A percentile compares a stretch with the other conserved stretches of the same genome.
Evolutionary conservation across 2,113 vertebrate genomes (phyloP).

Genomic region (Phalacrocorax carbo): DNA sequence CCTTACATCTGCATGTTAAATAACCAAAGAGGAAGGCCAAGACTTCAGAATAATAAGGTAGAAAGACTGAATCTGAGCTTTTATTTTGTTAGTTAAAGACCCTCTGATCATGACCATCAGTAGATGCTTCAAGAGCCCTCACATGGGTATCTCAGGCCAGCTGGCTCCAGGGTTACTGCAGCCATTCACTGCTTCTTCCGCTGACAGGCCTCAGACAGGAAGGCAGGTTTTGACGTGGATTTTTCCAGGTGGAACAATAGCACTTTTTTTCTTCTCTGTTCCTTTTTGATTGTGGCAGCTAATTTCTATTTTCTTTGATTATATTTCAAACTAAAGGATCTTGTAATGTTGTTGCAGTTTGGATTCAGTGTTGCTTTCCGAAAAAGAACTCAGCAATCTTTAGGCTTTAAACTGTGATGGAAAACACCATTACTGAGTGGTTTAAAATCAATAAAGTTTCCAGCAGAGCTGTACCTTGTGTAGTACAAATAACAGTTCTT

Average conservation of each 20-base stretch:
- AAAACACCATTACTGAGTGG: background rate
- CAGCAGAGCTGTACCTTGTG: background rate
- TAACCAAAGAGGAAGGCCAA: background rate
- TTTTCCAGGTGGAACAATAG: background rate
- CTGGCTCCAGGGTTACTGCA: background rate
- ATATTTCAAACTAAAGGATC: background rate
- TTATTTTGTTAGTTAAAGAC: background rate
- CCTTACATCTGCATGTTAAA: background rate
- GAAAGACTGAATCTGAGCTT: background rate
- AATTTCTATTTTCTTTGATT: background rate
- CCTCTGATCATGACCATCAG: rapidly evolving
- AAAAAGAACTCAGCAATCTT: background rate
- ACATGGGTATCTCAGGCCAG: background rate
- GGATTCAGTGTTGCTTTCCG: background rate
- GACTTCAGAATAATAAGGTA: background rate
- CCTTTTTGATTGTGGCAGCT: background rate
- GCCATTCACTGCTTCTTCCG: background rate
- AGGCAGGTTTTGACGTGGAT: background rate
- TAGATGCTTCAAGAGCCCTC: background rate
- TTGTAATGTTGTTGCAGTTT: background rate
- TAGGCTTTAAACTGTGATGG: background rate
- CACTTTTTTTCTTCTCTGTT: background rate
- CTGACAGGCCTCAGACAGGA: background rate
- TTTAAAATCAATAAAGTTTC: background rate
- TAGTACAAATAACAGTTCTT: background rate